Conservation (phyloP, 1,140 invertebrate species). For the Cherax quadricarinatus region DNA sequence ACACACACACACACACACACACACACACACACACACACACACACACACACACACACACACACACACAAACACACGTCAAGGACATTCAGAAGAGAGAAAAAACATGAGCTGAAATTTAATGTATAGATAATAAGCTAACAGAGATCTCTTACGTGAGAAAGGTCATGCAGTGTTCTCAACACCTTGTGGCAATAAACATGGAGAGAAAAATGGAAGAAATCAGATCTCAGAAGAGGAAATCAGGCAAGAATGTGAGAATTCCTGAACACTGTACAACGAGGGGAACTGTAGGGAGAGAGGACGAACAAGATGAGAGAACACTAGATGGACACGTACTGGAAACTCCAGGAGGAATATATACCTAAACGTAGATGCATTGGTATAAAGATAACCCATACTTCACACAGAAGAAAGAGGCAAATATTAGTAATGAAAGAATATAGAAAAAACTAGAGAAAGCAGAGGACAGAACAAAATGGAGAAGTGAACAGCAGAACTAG, state of each 20-base stretch:
- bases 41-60: too few relatives aligned
- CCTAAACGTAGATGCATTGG: background rate
- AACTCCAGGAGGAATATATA: too few relatives aligned
- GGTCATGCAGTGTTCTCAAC: too few relatives aligned
- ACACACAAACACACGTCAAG: too few relatives aligned
- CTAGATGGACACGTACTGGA: background rate
- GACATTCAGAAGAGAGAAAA: too few relatives aligned
- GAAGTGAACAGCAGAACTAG: background rate
- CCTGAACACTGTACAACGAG: background rate
- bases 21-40: too few relatives aligned
- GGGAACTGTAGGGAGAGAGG: background rate
- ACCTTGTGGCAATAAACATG: background rate
- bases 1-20: conserved; percentile 32
- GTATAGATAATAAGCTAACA: too few relatives aligned
- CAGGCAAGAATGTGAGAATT: background rate
- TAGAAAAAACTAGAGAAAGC: background rate
- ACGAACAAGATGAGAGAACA: too few relatives aligned
- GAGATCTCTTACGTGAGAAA: too few relatives aligned
- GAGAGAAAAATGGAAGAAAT: background rate
- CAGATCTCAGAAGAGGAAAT: background rate
- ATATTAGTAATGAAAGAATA: background rate
- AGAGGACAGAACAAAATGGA: background rate
- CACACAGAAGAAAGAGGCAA: background rate
- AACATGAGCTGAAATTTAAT: too few relatives aligned
- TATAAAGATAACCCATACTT: too few relatives aligned